These are phyloP conservation scores for Mythimna loreyi DNA, from an alignment of 2,888 invertebrate genomes.

Conservation along the genomic window DNA sequence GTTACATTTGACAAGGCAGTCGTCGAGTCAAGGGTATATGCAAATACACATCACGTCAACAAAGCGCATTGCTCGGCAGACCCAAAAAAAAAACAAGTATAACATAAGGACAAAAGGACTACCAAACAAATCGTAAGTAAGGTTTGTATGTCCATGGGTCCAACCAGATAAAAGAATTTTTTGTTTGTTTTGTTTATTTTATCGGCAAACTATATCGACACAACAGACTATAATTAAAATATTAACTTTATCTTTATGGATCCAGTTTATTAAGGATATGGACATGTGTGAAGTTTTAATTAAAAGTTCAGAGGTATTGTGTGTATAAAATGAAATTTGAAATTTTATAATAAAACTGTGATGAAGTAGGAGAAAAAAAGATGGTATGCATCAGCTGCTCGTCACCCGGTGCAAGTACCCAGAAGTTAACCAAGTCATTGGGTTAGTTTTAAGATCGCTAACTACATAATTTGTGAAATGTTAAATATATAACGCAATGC, in stretches of 20 bases:
- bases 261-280: conserved; percentile 49
- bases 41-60: conserved; percentile 82
- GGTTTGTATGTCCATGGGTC: conserved; percentile 49
- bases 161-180: conserved; percentile 32
- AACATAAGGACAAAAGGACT: conserved; percentile 71
- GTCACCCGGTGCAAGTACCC: conserved; percentile 23
- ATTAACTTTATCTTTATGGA: conserved; percentile 54
- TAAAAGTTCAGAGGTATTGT: conserved; percentile 45
- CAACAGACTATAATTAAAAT: conserved; percentile 46
- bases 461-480: no score
- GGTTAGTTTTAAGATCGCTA: conserved; percentile 17
- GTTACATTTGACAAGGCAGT: conserved; percentile 77
- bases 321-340: conserved; percentile 38
- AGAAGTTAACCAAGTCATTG: conserved; percentile 25
- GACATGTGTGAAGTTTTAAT: conserved; percentile 55
- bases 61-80: conserved; percentile 76
- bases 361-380: conserved; percentile 37
- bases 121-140: conserved; percentile 65
- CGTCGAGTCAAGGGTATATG: conserved; percentile 82
- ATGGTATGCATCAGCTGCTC: conserved; percentile 53
- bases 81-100: conserved; percentile 76
- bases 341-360: conserved; percentile 33
- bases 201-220: conserved; percentile 35
- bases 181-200: conserved; percentile 35
- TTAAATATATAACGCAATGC: neutral